Base-by-base conservation (phyloP, 2,797 vertebrate genomes). In the Phyllotis vaccarum region DNA sequence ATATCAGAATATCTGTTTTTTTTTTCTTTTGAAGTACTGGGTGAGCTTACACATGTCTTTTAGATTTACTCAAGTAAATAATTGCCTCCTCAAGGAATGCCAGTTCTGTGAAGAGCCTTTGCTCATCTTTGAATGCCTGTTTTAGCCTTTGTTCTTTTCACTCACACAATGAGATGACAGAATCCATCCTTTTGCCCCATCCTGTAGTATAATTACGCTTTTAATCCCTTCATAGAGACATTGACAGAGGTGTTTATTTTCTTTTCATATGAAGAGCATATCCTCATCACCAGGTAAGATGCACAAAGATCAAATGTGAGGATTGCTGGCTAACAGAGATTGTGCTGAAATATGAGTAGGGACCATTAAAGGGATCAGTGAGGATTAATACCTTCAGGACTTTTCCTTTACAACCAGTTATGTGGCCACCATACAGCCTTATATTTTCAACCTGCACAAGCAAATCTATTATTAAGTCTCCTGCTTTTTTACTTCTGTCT, bases 181-280 rank as follows among this genome's bases (percentile, higher is more conserved):
- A 95, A 54, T 89, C 74, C n/a, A 60, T 93, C 94, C 81, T 93
- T 90, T 91, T 54, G 72, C 88, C 40, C 11, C 54, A 85, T 89
- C 82, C 66, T 94, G 90, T 74, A 66, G 4, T 95, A 83, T 93
- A 93, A 98, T 97, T 97, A 93, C 31, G 43, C 79, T 86, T 95
- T 94, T 97, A 96, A 97, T 97, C 92, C 95, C 80, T 91, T 95
- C 90, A 91, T 56, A 85, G 94, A 96, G 92, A 90, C 94, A 92
- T 85, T 90, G 94, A 87, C 58, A 95, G 86, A 93, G 90, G 70
- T 92, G 80, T 97, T 97, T 96, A 92, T 97, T 96, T 97, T 93
- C 90, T 88, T 97, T 89, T 95, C 89, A 85, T 85, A 92, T 74
- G 90, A 93, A 93, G 91, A 82, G 2, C 60, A 40, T 81, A 74